Evolutionary conservation across 2,113 vertebrate genomes (phyloP), one percentile per base, ranked within the genome.

Genomic region (Burhinus oedicnemus): DNA sequence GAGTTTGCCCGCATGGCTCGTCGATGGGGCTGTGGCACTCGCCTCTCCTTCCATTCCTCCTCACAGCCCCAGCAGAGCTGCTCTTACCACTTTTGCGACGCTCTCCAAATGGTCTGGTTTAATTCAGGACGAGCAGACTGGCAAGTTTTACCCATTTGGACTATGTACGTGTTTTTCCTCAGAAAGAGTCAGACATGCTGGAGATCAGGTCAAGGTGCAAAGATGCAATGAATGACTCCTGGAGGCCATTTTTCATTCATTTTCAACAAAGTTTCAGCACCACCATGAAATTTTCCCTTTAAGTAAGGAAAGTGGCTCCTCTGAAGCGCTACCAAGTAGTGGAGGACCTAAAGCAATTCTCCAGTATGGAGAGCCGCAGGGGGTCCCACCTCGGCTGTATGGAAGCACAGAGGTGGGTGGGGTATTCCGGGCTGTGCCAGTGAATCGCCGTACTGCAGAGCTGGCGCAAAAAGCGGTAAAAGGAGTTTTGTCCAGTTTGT

Each of bases 401-500:
- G 55, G 80, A 47, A 78, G 18, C 49, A 23, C 1, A 1, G 58
- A 36, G n/a, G 25, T 83, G 54, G 55, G 7, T 25, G 68, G 16
- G 12, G 27, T 51, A 70, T 92, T 42, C 20, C 64, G 74, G 30
- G 34, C 55, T 47, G 54, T 83, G 54, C 23, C 11, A 29, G 14
- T 36, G 40, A 64, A 30, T 70, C 34, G 11, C 75, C 27, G 3
- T 52, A 36, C 77, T 65, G 55, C 57, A 54, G n/a, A 91, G 55
- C 4, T 32, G 29, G 16, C 5, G 34, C 91, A 93, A 83, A 49
- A 95, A 87, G 96, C 11, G 44, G 80, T 97, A 87, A 89, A 85
- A 98, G 97, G 97, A 95, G 96, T 96, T 98, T 47, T 91, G 89
- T 81, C 87, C 1, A 6, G 83, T 89, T 95, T 91, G 77, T 55